These are phyloP conservation scores for Lepisosteus oculatus DNA, from an alignment of 2,113 vertebrate genomes.

Conservation along the genomic window DNA sequence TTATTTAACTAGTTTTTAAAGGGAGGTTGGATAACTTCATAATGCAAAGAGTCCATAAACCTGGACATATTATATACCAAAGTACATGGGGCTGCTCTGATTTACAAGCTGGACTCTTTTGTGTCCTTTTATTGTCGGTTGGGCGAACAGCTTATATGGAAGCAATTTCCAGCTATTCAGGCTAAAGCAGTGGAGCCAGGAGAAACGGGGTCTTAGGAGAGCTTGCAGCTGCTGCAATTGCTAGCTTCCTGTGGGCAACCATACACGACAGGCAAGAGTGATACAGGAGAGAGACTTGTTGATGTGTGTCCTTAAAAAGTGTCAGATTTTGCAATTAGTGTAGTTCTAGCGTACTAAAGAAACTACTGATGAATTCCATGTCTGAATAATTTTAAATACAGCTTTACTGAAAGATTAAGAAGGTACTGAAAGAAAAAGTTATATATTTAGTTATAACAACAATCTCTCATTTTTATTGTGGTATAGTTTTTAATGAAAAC, in stretches of 20 bases:
- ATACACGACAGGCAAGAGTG: not conserved
- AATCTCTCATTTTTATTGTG: no score
- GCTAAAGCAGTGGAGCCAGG: not conserved
- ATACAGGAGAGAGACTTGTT: not conserved
- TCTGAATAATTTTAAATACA: no score
- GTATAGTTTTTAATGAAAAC: no score
- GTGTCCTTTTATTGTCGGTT: not conserved
- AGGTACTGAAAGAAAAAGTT: no score
- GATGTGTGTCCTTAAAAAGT: not conserved
- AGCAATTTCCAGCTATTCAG: not conserved
- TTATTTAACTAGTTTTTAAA: no score
- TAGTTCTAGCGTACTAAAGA: no score
- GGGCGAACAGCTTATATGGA: not conserved
- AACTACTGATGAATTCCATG: no score
- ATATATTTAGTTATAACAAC: no score
- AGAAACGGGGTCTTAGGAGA: not conserved
- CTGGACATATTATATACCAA: no score
- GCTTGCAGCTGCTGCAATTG: slow-evolving; percentile 1
- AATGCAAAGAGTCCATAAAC: not conserved
- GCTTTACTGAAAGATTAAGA: no score
- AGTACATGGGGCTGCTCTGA: not conserved
- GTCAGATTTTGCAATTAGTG: no score
- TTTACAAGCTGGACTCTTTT: not conserved
- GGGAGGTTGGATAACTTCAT: not conserved
- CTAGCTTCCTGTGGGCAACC: not conserved